A percentile compares a stretch with the other conserved stretches of the same genome.
Conservation (phyloP, 23 tunicate genomes). For the Oikopleura albicans region DNA sequence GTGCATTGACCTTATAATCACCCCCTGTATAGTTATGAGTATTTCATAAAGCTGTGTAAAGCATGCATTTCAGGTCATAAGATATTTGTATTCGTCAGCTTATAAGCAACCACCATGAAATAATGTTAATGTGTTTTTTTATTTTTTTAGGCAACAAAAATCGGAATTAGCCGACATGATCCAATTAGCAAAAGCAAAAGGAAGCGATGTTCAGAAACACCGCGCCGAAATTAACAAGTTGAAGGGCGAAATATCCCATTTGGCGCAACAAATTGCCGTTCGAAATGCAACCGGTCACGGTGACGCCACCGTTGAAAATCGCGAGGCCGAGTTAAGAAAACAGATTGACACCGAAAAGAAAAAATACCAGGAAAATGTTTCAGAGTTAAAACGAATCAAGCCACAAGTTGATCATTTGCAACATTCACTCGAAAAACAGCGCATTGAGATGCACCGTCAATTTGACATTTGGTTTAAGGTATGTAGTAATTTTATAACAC, state of each 20-base stretch:
- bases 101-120: no score
- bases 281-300: background rate
- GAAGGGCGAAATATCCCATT: background rate
- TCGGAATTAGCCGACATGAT: background rate
- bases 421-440: slow-evolving; percentile 45
- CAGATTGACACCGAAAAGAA: background rate
- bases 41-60: no score
- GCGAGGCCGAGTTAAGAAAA: background rate
- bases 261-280: background rate
- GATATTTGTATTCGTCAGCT: no score
- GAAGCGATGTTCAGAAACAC: background rate
- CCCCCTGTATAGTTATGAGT: no score
- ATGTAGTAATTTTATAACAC: slow-evolving; percentile 25
- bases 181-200: background rate
- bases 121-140: no score
- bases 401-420: slow-evolving; percentile 88
- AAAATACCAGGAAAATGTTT: background rate
- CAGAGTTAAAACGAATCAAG: slow-evolving; percentile 53
- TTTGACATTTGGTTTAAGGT: slow-evolving; percentile 67
- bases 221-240: background rate
- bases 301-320: background rate
- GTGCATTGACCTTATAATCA: no score
- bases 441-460: slow-evolving; percentile 64
- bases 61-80: no score
- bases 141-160: no score